Evolutionary conservation across 2,888 invertebrate genomes (phyloP), one percentile per base, ranked within the genome.

Genomic region (Tanypteryx hageni): DNA sequence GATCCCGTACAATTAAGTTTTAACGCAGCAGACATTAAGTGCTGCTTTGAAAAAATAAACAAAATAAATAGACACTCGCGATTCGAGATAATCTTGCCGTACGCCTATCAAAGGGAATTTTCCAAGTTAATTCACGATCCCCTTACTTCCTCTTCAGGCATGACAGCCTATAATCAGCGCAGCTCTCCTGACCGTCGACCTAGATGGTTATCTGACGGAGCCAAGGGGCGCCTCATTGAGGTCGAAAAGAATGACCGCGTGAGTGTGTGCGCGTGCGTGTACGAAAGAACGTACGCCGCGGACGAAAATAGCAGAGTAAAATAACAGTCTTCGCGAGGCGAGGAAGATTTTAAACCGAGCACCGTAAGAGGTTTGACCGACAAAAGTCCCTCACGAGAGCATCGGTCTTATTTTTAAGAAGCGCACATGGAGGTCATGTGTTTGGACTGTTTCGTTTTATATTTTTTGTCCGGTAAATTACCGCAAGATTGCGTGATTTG

Each of bases 401-500:
- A 22, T 76, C 76, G 76, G 27, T 76, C 44, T 76, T 76, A 76
- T 76, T 76, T 76, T 76, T 76, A 76, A 76, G 76, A 27, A 76
- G 76, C 76, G 18, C 76, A 76, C 27, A 27, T 76, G 76, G 18
- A 76, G 76, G 22, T 13, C 76, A 76, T 76, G 76, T 22, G 76
- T 27, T 27, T 22, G 76, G 76, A 76, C 13, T 76, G 22, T 27
- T 27, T 76, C 76, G 9, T 76, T 76, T 76, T 76, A 76, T 76
- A 76, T 76, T 76, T 76, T 76, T 76, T 76, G 22, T 64, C 14
- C 61, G 64, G 64, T 89, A 68, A 89, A 89, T 64, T 89, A 76
- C 76, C 76, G 76, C 76, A 76, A 89, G 89, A 68, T 89, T 44
- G 89, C 89, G 89, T 89, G 89, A 89, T 89, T 89, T 89, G 89